Evolutionary conservation across 2,113 vertebrate genomes (phyloP), one percentile per base, ranked within the genome.

Genomic region (Jacana jacana): DNA sequence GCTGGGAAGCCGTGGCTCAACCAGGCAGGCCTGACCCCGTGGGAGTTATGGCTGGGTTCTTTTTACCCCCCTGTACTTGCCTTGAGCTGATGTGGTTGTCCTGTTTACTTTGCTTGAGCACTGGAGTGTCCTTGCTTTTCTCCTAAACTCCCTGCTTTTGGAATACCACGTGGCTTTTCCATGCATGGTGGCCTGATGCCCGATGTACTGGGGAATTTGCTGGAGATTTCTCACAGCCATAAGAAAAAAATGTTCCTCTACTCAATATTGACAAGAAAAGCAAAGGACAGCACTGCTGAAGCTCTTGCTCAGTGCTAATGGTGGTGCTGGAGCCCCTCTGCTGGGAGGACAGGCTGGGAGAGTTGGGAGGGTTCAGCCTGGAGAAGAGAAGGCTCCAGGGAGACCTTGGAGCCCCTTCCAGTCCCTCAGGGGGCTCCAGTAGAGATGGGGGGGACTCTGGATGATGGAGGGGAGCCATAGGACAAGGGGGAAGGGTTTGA

Each of bases 21-120:
- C 39, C 46, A 5, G 24, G 66, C 46, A 28, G 60, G 24, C 23
- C 30, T 61, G 71, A 68, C 10, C 31, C 44, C 12, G 20, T 19
- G 7, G 55, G 31, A 44, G 31, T 72, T 28, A 2, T 0, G 2
- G 5, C 64, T 81, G 77, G 23, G 52, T 40, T 11, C 1, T 76
- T 86, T 49, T 79, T 9, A 18, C 28, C 52, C 79, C 0, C 0
- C 10, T 35, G 7, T 28, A 3, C 30, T n/a, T 42, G 33, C 2
- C 0, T 55, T 57, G 85, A 18, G 4, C 73, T 82, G 85, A 25
- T 15, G 5, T n/a, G 16, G 22, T 46, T 76, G 39, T 37, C 65
- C 81, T 40, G 0, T 37, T 60, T 9, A 4, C 23, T 31, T 58
- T 40, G 23, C 4, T 11, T 72, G 66, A 83, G 39, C 35, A 4